Conservation (phyloP, 2,797 vertebrate genomes). For the Neosilurus mollespiculum region DNA sequence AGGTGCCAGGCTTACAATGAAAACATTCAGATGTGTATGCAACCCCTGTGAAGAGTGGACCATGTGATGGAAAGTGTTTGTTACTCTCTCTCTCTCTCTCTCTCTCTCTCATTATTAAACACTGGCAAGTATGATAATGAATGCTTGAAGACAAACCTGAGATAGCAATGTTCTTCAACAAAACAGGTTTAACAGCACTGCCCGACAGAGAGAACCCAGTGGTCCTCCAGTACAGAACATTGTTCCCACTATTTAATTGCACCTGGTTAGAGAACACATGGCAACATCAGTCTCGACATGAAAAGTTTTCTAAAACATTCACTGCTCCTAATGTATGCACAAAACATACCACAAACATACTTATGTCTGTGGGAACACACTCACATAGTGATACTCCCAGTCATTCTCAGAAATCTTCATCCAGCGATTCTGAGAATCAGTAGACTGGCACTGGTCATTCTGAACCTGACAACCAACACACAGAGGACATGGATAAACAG, state of each 20-base stretch:
- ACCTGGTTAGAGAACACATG: conserved; percentile 68
- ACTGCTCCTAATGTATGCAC: neutral
- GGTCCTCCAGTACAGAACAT: conserved; percentile 92
- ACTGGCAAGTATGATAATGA: neutral
- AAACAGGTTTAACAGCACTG: conserved; percentile 81
- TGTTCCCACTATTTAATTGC: conserved; percentile 83
- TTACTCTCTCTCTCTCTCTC: neutral
- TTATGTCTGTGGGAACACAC: conserved; percentile 44
- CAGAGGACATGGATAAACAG: neutral
- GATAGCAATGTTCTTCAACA: conserved; percentile 85
- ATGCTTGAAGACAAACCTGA: conserved; percentile 75
- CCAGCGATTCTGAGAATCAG: conserved; percentile 79
- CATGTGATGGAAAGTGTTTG: neutral
- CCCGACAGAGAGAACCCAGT: conserved; percentile 76
- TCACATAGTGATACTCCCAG: conserved; percentile 83
- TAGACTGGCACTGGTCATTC: conserved; percentile 95
- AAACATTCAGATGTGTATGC: conserved; percentile 97
- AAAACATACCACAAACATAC: neutral
- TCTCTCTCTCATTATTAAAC: neutral
- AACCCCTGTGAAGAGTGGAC: conserved; percentile 76
- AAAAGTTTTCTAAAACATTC: neutral
- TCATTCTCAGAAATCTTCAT: conserved; percentile 83
- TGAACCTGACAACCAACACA: conserved; percentile 77
- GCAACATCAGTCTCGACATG: neutral
- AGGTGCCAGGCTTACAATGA: conserved; percentile 91